phyloP scores from a whole-genome alignment of 2,113 vertebrate genomes.

The Cervus canadensis region DNA sequence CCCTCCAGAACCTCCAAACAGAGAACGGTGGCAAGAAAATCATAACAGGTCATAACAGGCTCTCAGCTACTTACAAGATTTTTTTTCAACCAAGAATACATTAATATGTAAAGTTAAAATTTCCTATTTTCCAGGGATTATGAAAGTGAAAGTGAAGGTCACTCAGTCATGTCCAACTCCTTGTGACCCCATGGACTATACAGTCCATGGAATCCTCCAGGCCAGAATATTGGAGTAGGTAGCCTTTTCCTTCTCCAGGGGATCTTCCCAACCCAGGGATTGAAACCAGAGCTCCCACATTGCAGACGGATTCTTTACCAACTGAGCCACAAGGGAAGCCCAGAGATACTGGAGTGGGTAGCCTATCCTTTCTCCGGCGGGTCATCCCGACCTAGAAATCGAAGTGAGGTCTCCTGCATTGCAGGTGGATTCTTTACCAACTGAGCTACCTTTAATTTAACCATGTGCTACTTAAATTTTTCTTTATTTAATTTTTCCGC shows the following conservation, averaged over 20 bases:
- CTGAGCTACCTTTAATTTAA: background rate
- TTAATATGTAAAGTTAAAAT: background rate
- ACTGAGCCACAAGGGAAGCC: background rate
- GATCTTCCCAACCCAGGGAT: background rate
- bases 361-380: background rate
- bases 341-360: background rate
- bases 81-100: background rate
- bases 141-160: background rate
- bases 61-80: background rate
- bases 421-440: background rate
- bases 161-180: background rate
- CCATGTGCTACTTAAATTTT: background rate
- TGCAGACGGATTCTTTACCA: background rate
- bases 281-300: background rate
- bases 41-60: background rate
- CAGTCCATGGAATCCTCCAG: background rate
- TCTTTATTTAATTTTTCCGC: background rate
- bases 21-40: background rate
- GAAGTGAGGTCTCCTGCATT: background rate
- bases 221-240: background rate
- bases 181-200: background rate
- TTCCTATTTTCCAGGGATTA: background rate
- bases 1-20: background rate
- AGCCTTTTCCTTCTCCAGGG: background rate
- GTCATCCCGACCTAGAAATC: background rate